These are phyloP conservation scores for Trachymyrmex cornetzi DNA, from an alignment of 1,140 invertebrate species.

Conservation along the genomic window DNA sequence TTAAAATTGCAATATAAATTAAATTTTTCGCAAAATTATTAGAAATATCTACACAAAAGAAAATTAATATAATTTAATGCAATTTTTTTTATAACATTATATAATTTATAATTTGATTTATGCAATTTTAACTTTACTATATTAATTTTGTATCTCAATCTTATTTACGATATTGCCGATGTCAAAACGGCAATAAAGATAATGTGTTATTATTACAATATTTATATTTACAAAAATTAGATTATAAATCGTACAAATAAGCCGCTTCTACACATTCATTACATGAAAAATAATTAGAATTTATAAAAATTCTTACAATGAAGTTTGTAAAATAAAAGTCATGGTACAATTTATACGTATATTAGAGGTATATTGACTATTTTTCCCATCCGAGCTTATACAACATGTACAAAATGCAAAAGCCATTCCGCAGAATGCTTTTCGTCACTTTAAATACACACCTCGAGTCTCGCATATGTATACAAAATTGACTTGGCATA, in stretches of 20 bases:
- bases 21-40: background rate
- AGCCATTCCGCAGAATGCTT: conserved; percentile 76
- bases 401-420: conserved; percentile 77
- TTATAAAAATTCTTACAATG: conserved; percentile 80
- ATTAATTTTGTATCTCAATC: background rate
- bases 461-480: conserved; percentile 76
- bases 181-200: background rate
- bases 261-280: conserved; percentile 79
- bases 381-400: conserved; percentile 79
- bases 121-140: background rate
- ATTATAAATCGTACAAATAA: conserved; percentile 78
- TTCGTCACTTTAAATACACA: conserved; percentile 81
- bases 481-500: conserved; percentile 84
- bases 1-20: background rate
- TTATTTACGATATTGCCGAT: conserved; percentile 1
- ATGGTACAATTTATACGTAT: conserved; percentile 80
- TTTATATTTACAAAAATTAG: conserved; percentile 83
- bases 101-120: background rate
- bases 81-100: background rate
- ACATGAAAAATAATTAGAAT: conserved; percentile 83
- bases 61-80: conserved; percentile 3
- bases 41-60: background rate
- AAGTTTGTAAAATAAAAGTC: conserved; percentile 80
- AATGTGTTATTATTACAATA: conserved; percentile 79
- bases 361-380: conserved; percentile 86